These are phyloP conservation scores for Stomatorhinus walkeri DNA, from an alignment of 2,797 vertebrate species.

Conservation along the genomic window DNA sequence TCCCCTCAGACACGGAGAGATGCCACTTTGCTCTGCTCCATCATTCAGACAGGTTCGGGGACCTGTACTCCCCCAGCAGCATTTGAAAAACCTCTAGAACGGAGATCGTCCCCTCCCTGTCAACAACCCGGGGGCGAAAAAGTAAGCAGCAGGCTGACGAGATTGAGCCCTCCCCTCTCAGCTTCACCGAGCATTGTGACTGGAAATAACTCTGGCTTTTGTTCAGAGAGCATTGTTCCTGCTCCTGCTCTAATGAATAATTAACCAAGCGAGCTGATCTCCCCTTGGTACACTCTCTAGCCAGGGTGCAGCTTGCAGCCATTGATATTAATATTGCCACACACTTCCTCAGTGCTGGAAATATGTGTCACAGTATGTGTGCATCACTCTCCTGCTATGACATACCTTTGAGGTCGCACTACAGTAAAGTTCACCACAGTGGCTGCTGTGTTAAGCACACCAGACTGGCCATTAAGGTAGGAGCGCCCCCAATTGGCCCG, in stretches of 20 bases:
- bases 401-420: background rate
- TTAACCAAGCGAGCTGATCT: background rate
- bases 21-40: background rate
- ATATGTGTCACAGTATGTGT: background rate
- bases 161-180: background rate
- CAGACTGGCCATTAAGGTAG: background rate
- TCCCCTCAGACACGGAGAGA: background rate
- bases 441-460: background rate
- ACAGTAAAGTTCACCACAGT: background rate
- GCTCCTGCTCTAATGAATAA: constrained; percentile 12
- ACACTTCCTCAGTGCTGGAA: background rate
- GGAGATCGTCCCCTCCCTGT: background rate
- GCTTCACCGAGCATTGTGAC: background rate
- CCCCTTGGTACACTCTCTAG: background rate
- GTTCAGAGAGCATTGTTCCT: constrained; percentile 17
- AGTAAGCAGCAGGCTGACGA: background rate
- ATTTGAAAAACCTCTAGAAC: constrained; percentile 10
- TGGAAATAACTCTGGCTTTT: constrained; percentile 20
- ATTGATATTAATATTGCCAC: background rate
- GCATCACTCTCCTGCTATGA: background rate
- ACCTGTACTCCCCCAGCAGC: constrained; percentile 1
- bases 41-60: constrained; percentile 11
- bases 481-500: background rate
- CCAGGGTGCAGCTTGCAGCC: background rate
- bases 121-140: background rate